Evolutionary conservation across 2,113 vertebrate genomes (phyloP), one percentile per base, ranked within the genome.

Genomic region (Strix uralensis): DNA sequence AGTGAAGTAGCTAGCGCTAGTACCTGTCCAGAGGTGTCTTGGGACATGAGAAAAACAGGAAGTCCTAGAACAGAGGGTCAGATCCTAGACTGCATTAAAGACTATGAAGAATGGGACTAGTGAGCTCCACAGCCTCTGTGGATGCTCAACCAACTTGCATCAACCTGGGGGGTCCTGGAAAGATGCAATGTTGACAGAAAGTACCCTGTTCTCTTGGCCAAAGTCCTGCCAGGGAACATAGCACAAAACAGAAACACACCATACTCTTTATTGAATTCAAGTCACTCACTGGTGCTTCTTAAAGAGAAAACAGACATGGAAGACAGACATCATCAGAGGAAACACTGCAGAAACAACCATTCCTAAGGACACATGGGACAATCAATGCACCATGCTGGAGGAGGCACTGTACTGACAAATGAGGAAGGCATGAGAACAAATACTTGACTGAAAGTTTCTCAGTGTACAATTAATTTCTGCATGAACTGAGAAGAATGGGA

Each of bases 141-240:
- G 46, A 49, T 73, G 51, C 14, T 58, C 0, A 0, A 15, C 5
- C 46, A 57, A 22, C 10, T 15, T 81, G 23, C 8, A 27, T 52
- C 2, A 1, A 82, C 3, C 12, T 67, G 34, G 6, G 3, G 6
- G 2, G 5, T 30, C 15, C 44, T 71, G 20, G 38, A 67, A 67
- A 77, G 20, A 38, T 2, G 5, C 12, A 38, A 1, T 15, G 22
- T 19, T 63, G 26, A 42, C 44, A 75, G 66, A 59, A 90, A 75
- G 11, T 11, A 71, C 30, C 5, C 4, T 36, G 20, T 52, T 67
- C n/a, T 67, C 13, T 67, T 58, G 42, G n/a, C 15, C 52, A 21
- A 81, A 65, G n/a, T 38, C 29, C 10, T 10, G 38, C 38, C 12
- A 27, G 30, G 40, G 12, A 69, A 61, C 23, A 69, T 7, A 59